Percentiles rank a stretch among this genome's conserved stretches.
These are phyloP conservation scores for Cotesia congregata DNA, from an alignment of 2,888 invertebrate species.

Conservation along the genomic window DNA sequence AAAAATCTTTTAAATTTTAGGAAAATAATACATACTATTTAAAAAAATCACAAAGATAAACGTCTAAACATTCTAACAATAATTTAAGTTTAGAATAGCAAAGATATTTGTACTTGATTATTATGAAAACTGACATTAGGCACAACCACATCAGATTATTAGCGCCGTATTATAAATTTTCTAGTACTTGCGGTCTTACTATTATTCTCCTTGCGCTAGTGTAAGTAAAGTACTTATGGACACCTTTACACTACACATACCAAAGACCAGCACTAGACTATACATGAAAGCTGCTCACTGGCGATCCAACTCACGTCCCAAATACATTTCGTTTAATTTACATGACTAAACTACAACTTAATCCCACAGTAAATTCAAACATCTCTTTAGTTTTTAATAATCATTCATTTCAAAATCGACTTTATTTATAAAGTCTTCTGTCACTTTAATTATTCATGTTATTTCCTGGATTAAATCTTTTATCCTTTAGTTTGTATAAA, in stretches of 20 bases:
- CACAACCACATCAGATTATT: conserved; percentile 52
- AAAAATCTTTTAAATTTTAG: too few species aligned
- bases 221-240: too few species aligned
- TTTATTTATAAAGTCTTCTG: too few species aligned
- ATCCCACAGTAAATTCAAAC: background rate
- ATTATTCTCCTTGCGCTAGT: too few species aligned
- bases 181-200: conserved; percentile 49
- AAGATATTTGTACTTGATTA: background rate
- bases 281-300: background rate
- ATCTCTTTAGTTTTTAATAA: too few species aligned
- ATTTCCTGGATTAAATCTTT: too few species aligned
- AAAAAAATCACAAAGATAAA: background rate
- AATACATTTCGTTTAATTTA: background rate
- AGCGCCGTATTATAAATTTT: conserved; percentile 60
- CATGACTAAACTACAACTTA: background rate
- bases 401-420: too few species aligned
- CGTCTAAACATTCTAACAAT: background rate
- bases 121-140: conserved; percentile 16
- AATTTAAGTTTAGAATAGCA: background rate
- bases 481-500: too few species aligned
- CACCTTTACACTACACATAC: too few species aligned
- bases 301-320: background rate
- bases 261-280: background rate
- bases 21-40: background rate
- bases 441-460: too few species aligned